These are phyloP conservation scores for Danio rerio DNA, from an alignment of 2,113 vertebrate species.

Conservation along the genomic window DNA sequence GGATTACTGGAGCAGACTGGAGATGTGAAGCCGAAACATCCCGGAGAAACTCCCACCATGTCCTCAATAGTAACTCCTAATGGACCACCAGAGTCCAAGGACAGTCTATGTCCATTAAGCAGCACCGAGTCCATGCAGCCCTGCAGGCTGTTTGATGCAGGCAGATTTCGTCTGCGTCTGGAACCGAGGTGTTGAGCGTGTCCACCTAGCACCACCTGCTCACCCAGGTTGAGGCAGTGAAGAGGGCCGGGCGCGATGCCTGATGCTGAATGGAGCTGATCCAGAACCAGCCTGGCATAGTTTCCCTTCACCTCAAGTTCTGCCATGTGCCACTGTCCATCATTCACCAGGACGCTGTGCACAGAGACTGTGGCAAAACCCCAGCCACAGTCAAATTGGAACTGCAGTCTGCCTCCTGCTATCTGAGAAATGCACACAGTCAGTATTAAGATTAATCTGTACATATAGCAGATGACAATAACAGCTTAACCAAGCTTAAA, in stretches of 20 bases:
- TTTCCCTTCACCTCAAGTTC: constrained; percentile 83
- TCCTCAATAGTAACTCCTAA: constrained; percentile 78
- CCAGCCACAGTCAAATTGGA: constrained; percentile 86
- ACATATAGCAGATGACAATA: too few species aligned
- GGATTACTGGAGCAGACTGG: constrained; percentile 82
- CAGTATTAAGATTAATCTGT: not conserved
- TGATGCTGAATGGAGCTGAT: constrained; percentile 81
- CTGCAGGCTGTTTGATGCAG: constrained; percentile 78
- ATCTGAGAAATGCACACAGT: constrained; percentile 68
- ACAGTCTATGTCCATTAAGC: constrained; percentile 83
- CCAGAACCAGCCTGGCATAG: constrained; percentile 80
- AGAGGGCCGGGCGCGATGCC: constrained; percentile 82
- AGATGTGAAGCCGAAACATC: constrained; percentile 71
- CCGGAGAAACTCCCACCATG: constrained; percentile 78
- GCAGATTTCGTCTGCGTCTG: constrained; percentile 74
- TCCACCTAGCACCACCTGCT: constrained; percentile 82
- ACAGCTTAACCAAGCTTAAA: too few species aligned
- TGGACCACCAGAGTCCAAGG: constrained; percentile 75
- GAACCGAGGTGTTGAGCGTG: constrained; percentile 76
- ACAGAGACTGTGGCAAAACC: constrained; percentile 85
- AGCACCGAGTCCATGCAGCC: constrained; percentile 85
- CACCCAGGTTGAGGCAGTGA: constrained; percentile 81
- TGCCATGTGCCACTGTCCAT: constrained; percentile 83
- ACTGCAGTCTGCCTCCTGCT: constrained; percentile 81
- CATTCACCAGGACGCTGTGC: constrained; percentile 82